Percentiles rank a stretch among this genome's conserved stretches.
Evolutionary conservation across 2,888 invertebrate species (phyloP).

Genomic region (Erebia aethiops): DNA sequence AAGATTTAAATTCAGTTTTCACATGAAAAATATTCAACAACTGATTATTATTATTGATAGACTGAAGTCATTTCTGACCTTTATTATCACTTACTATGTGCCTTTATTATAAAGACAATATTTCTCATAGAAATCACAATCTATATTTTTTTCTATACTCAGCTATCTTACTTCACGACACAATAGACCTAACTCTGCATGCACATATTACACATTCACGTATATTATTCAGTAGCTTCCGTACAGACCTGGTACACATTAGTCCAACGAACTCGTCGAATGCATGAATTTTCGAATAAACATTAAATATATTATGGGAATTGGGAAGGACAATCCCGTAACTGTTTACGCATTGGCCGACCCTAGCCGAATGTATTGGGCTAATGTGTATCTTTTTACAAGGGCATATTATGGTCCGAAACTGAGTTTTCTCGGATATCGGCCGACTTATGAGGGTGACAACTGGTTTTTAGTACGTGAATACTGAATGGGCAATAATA

Average conservation of each 20-base stretch:
- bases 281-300: too few species aligned
- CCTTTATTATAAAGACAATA: background rate
- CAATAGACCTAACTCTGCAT: background rate
- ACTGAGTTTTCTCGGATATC: too few species aligned
- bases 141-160: background rate
- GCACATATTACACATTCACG: background rate
- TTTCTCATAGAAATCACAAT: background rate
- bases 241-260: too few species aligned
- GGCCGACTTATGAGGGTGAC: too few species aligned
- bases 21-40: background rate
- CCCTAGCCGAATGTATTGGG: too few species aligned
- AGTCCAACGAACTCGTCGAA: too few species aligned
- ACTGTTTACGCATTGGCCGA: too few species aligned
- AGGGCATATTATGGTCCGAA: too few species aligned
- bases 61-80: background rate
- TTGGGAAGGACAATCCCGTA: too few species aligned
- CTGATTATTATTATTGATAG: background rate
- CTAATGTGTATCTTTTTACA: too few species aligned
- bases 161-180: background rate
- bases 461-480: too few species aligned
- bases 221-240: background rate
- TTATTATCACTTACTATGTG: background rate
- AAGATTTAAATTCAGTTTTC: slow-evolving; percentile 17
- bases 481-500: background rate
- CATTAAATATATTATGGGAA: too few species aligned